Evolutionary conservation across 2,113 vertebrate genomes (phyloP).

Genomic region (Antechinus flavipes): DNA sequence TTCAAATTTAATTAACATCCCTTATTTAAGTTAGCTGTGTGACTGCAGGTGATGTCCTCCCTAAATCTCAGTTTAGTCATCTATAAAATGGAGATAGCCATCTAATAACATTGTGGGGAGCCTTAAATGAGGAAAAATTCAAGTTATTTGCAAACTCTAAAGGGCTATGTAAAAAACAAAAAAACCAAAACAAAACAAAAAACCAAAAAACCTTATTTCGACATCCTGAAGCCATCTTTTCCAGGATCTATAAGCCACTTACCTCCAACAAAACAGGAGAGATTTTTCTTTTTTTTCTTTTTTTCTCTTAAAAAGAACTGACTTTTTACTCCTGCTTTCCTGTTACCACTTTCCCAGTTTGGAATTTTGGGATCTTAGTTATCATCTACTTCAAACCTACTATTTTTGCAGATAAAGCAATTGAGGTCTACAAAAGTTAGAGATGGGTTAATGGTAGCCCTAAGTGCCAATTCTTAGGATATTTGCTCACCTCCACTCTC

Average conservation of each 20-base stretch:
- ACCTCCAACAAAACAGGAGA: neutral
- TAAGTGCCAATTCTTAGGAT: neutral
- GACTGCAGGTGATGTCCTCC: conserved; percentile 50
- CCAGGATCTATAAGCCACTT: neutral
- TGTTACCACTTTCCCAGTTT: neutral
- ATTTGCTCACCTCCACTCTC: neutral
- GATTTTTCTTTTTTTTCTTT: neutral
- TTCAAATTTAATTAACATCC: neutral
- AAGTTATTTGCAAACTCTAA: neutral
- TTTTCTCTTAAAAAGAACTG: neutral
- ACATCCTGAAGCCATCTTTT: neutral
- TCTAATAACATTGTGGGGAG: conserved; percentile 7
- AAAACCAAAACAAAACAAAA: no score
- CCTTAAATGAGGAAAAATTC: conserved; percentile 46
- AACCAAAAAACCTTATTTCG: neutral
- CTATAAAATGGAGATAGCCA: neutral
- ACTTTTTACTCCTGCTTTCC: neutral
- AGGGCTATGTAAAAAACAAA: neutral
- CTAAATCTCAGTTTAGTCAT: conserved; percentile 23
- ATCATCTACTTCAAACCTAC: neutral
- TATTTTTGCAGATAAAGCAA: neutral
- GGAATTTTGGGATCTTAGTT: neutral
- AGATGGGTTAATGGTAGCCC: neutral
- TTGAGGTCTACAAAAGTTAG: neutral
- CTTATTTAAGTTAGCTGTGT: neutral